These are phyloP conservation scores for Menura novaehollandiae DNA, from an alignment of 2,113 vertebrate genomes.

Conservation along the genomic window DNA sequence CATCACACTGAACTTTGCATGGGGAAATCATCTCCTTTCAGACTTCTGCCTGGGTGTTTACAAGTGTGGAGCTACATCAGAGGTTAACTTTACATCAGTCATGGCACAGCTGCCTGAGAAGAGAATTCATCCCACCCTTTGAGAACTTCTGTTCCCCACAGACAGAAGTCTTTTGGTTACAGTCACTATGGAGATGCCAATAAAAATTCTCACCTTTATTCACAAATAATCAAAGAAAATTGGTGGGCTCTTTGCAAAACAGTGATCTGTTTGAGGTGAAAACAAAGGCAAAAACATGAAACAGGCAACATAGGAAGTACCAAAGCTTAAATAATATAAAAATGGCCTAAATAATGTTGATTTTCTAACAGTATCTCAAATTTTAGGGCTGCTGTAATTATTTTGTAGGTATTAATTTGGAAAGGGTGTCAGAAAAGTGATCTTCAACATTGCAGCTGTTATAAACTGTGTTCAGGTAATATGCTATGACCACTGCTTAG, in stretches of 20 bases:
- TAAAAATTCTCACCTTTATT: neutral
- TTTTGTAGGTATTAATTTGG: neutral
- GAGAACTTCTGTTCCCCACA: neutral
- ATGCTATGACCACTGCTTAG: neutral
- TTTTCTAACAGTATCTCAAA: neutral
- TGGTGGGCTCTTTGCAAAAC: neutral
- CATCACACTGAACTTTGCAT: rapidly evolving
- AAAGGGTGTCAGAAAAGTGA: neutral
- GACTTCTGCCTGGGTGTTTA: rapidly evolving
- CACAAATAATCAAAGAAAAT: neutral
- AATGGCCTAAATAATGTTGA: neutral
- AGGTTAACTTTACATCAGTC: too few relatives aligned
- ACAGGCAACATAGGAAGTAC: neutral
- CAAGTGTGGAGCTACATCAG: neutral
- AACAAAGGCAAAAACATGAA: neutral
- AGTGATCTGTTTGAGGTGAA: neutral
- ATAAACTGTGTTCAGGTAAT: neutral
- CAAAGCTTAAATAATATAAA: neutral
- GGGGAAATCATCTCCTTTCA: neutral
- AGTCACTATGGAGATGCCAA: neutral
- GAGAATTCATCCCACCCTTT: neutral
- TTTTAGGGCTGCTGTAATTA: neutral
- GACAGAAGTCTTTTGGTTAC: neutral
- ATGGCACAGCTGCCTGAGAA: neutral
- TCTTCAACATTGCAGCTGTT: neutral